These are phyloP conservation scores for Seriola aureovittata DNA, from an alignment of 2,113 vertebrate species.

Conservation along the genomic window DNA sequence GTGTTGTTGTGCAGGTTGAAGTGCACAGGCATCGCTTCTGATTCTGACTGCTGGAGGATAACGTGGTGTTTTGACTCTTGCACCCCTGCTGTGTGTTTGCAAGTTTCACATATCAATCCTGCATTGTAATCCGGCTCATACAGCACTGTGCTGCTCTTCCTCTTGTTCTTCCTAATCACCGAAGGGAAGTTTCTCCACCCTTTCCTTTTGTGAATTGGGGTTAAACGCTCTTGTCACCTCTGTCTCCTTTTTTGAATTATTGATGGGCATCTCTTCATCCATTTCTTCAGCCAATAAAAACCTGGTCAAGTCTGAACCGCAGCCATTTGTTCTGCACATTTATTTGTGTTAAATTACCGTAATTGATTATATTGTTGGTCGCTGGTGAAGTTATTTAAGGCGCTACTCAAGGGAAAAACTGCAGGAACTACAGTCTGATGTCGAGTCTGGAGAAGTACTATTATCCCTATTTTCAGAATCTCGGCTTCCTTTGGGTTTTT, in stretches of 20 bases:
- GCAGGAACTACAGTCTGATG: background rate
- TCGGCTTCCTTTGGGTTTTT: slow-evolving; percentile 4
- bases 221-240: slow-evolving; percentile 41
- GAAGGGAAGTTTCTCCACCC: background rate
- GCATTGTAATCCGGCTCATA: background rate
- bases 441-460: background rate
- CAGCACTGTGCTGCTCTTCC: background rate
- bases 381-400: slow-evolving; percentile 10
- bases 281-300: slow-evolving; percentile 3
- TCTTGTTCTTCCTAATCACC: background rate
- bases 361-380: background rate
- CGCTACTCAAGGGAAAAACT: background rate
- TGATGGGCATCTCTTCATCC: slow-evolving; percentile 17
- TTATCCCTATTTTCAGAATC: slow-evolving; percentile 29
- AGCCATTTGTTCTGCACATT: background rate
- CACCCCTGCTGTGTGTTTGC: background rate
- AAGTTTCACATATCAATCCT: background rate
- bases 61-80: background rate
- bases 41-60: background rate
- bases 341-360: slow-evolving; percentile 7
- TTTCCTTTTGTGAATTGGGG: slow-evolving; percentile 30
- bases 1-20: background rate
- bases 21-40: background rate
- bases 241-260: slow-evolving; percentile 21
- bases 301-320: background rate